Conservation (phyloP, 2,797 vertebrate genomes). For the Coreius guichenoti region DNA sequence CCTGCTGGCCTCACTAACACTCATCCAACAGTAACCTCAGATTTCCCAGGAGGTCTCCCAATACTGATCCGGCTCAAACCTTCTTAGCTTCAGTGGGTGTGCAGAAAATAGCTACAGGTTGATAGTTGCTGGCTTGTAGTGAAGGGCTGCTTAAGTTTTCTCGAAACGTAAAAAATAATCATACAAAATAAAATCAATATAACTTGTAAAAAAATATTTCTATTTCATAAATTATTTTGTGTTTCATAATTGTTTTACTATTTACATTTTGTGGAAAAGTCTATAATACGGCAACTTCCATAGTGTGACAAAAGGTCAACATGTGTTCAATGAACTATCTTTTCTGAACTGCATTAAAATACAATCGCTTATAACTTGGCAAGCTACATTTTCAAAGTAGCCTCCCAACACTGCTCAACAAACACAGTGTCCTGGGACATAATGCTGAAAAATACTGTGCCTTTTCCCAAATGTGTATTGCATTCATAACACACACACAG, state of each 20-base stretch:
- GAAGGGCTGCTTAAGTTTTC: neutral
- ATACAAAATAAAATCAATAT: neutral
- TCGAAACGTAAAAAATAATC: neutral
- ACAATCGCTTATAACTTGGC: neutral
- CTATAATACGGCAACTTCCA: neutral
- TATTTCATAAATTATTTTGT: neutral
- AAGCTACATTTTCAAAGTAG: neutral
- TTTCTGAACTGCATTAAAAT: neutral
- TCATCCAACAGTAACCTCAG: conserved; percentile 2
- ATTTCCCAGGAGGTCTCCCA: neutral
- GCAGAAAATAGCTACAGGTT: conserved; percentile 2
- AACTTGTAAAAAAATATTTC: neutral
- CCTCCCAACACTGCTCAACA: neutral
- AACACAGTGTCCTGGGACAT: neutral
- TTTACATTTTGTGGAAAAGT: neutral
- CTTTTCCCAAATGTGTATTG: neutral
- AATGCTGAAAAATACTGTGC: neutral
- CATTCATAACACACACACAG: neutral
- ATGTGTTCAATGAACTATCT: neutral
- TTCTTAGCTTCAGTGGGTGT: neutral
- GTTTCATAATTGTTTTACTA: neutral
- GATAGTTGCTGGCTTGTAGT: neutral
- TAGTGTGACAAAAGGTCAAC: neutral
- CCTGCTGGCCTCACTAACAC: conserved; percentile 3
- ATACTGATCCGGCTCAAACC: neutral